Evolutionary conservation across 2,888 invertebrate species (phyloP).

Genomic region (Euspilapteryx auroguttella): DNA sequence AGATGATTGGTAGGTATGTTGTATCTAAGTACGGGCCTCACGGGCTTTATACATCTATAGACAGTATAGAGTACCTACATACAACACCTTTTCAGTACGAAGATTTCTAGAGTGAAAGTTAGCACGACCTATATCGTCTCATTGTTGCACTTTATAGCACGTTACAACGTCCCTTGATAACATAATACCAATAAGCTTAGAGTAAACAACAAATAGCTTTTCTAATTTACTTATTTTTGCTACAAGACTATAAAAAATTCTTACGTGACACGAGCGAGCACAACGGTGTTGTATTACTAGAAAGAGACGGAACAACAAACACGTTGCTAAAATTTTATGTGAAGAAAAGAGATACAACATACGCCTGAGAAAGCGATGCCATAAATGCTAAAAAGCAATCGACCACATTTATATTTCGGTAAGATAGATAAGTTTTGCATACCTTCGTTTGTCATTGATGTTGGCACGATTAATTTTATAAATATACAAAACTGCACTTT

Average conservation of each 20-base stretch:
- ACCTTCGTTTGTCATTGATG: slow-evolving; percentile 52
- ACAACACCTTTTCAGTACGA: slow-evolving; percentile 8
- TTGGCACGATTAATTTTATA: slow-evolving; percentile 50
- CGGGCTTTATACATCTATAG: too few species aligned
- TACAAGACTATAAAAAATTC: slow-evolving; percentile 49
- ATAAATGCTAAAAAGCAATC: slow-evolving; percentile 50
- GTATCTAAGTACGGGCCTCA: slow-evolving; percentile 21
- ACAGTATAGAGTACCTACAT: slow-evolving; percentile 43
- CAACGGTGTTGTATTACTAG: slow-evolving; percentile 62
- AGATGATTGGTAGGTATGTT: slow-evolving; percentile 24
- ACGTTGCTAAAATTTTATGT: slow-evolving; percentile 34
- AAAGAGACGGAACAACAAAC: slow-evolving; percentile 44
- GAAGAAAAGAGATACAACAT: slow-evolving; percentile 42
- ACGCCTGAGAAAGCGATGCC: slow-evolving; percentile 56
- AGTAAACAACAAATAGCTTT: too few species aligned
- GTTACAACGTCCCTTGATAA: slow-evolving; percentile 18
- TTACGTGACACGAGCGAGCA: slow-evolving; percentile 62
- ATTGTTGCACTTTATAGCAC: slow-evolving; percentile 9
- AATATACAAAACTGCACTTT: slow-evolving; percentile 51
- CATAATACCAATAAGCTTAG: slow-evolving; percentile 19
- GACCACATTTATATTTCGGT: slow-evolving; percentile 22
- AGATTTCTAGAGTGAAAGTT: slow-evolving; percentile 59
- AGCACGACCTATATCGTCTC: slow-evolving; percentile 42
- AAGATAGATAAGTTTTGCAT: too few species aligned
- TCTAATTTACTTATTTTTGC: slow-evolving; percentile 24